Conservation (phyloP, 2,797 vertebrate species). For the Anisognathus igniventris region DNA sequence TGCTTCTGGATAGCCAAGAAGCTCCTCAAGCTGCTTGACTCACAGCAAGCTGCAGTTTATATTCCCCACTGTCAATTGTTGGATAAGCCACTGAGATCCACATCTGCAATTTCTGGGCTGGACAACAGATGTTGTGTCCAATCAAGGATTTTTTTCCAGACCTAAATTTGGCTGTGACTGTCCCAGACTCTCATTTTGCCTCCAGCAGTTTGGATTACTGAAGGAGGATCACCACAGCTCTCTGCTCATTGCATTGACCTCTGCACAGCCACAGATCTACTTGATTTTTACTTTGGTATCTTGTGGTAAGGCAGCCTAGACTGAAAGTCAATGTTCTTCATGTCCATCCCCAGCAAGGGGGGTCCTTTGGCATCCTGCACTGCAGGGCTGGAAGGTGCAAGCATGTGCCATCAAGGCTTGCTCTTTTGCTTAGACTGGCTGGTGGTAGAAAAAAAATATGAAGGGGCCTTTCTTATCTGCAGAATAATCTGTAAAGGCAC, state of each 20-base stretch:
- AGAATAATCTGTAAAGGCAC: background rate
- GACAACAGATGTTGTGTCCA: background rate
- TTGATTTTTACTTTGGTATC: background rate
- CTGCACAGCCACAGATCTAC: background rate
- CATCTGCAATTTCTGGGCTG: background rate
- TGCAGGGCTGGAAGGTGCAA: rapidly evolving
- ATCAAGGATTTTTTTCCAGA: background rate
- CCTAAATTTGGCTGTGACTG: background rate
- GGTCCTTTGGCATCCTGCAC: background rate
- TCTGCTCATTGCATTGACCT: background rate
- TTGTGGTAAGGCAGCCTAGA: background rate
- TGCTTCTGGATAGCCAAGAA: background rate
- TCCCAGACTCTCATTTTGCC: background rate
- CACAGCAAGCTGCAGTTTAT: background rate
- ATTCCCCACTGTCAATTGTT: background rate
- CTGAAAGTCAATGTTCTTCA: background rate
- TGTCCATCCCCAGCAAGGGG: background rate
- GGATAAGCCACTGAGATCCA: background rate
- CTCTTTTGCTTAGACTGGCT: background rate
- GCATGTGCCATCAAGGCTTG: rapidly evolving
- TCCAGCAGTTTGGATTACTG: background rate
- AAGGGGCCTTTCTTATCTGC: background rate
- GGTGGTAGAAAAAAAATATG: background rate
- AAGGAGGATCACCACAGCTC: background rate
- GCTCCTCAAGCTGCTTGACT: background rate